These are phyloP conservation scores for Onychomys leucogaster DNA, from an alignment of 2,797 vertebrate species.

Conservation along the genomic window DNA sequence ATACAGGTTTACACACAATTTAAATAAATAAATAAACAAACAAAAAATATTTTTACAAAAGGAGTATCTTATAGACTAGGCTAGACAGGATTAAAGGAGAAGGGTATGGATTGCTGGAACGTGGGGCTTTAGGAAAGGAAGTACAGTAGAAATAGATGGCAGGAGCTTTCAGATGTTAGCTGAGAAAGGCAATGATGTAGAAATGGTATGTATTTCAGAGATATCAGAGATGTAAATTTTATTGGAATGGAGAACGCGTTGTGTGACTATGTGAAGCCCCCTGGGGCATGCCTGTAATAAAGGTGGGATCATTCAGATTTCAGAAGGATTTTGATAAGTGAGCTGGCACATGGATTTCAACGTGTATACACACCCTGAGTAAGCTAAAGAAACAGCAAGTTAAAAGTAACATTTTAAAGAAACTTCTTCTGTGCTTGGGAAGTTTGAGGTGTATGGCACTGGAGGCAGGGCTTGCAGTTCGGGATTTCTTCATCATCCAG, in stretches of 20 bases:
- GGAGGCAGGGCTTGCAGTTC: not conserved
- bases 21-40: not conserved
- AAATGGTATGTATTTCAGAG: not conserved
- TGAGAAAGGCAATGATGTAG: conserved; percentile 2
- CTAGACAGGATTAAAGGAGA: not conserved
- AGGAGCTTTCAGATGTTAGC: not conserved
- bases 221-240: not conserved
- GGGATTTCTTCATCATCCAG: conserved; percentile 7
- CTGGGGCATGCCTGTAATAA: not conserved
- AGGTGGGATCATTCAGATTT: not conserved
- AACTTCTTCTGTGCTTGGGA: conserved; percentile 11
- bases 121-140: not conserved
- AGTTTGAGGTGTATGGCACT: not conserved
- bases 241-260: not conserved
- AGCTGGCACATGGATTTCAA: conserved; percentile 37
- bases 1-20: not conserved
- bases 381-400: not conserved
- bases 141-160: not conserved
- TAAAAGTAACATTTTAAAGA: conserved; percentile 59
- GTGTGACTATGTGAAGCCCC: not conserved
- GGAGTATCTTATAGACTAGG: not conserved
- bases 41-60: not conserved
- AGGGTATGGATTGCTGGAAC: not conserved
- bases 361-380: conserved; percentile 2
- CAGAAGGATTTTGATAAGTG: conserved; percentile 46